Evolutionary conservation across 2,888 invertebrate species (phyloP).

Genomic region (Eledone cirrhosa): DNA sequence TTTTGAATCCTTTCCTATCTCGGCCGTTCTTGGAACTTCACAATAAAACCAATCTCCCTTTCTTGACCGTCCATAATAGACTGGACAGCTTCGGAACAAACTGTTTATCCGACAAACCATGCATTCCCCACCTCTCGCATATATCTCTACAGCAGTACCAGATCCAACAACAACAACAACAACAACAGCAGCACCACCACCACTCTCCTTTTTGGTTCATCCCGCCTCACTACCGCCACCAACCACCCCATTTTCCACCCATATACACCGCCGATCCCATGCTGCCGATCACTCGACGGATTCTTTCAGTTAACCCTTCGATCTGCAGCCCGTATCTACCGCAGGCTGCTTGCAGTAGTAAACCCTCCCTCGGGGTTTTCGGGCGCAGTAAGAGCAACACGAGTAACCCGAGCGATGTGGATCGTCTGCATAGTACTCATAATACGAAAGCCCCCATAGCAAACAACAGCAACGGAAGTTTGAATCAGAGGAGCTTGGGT

Average conservation of each 20-base stretch:
- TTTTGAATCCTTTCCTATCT: background rate
- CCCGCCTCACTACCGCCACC: background rate
- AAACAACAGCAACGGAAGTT: too few relatives aligned
- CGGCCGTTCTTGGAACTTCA: constrained; percentile 1
- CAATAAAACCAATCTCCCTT: background rate
- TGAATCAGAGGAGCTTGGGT: too few relatives aligned
- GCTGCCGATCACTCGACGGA: too few relatives aligned
- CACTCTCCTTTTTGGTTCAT: background rate
- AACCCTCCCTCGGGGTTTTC: too few relatives aligned
- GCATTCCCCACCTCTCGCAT: background rate
- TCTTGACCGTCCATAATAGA: background rate
- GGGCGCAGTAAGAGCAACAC: too few relatives aligned
- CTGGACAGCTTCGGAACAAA: constrained; percentile 3
- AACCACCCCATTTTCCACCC: background rate
- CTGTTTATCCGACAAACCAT: background rate
- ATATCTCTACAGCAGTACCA: background rate
- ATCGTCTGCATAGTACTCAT: too few relatives aligned
- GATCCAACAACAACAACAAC: background rate
- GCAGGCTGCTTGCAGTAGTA: background rate
- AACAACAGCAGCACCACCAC: background rate
- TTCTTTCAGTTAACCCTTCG: background rate
- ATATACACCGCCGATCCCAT: too few relatives aligned
- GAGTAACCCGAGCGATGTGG: too few relatives aligned
- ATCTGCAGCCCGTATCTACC: background rate
- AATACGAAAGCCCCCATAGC: too few relatives aligned